phyloP scores from a whole-genome alignment of 2,797 vertebrate genomes.

The Enteromius treurensis region DNA sequence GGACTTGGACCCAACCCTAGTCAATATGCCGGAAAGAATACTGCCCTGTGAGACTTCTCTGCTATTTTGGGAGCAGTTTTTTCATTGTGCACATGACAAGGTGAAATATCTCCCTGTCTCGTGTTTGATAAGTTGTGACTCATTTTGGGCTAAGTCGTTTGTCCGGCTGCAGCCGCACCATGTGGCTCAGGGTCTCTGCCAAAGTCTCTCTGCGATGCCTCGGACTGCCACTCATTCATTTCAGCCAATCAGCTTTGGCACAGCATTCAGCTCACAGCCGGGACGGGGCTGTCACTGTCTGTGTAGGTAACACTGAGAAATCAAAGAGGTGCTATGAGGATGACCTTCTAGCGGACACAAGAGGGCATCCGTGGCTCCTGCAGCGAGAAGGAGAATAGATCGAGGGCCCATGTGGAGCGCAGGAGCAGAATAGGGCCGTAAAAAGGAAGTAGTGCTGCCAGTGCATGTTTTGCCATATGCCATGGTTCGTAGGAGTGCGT shows the following conservation, averaged over 20 bases:
- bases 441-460: constrained; percentile 84
- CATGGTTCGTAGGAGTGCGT: constrained; percentile 73
- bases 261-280: constrained; percentile 26
- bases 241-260: constrained; percentile 43
- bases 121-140: constrained; percentile 41
- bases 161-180: constrained; percentile 51
- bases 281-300: constrained; percentile 29
- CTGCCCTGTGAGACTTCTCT: neutral
- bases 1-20: neutral
- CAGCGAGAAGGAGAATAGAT: constrained; percentile 57
- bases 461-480: constrained; percentile 85
- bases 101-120: constrained; percentile 46
- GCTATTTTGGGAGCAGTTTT: constrained; percentile 39
- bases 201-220: constrained; percentile 29
- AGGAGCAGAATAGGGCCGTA: constrained; percentile 69
- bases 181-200: constrained; percentile 40
- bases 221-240: constrained; percentile 44
- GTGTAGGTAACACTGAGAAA: constrained; percentile 53
- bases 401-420: constrained; percentile 65
- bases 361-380: constrained; percentile 61
- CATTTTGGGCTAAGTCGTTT: constrained; percentile 41
- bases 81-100: constrained; percentile 32
- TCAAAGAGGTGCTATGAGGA: constrained; percentile 58
- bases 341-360: constrained; percentile 61
- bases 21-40: neutral